Percentiles rank a stretch among this genome's conserved stretches.
phyloP scores from a whole-genome alignment of 1,140 invertebrate genomes.

The Ceratitis capitata region DNA sequence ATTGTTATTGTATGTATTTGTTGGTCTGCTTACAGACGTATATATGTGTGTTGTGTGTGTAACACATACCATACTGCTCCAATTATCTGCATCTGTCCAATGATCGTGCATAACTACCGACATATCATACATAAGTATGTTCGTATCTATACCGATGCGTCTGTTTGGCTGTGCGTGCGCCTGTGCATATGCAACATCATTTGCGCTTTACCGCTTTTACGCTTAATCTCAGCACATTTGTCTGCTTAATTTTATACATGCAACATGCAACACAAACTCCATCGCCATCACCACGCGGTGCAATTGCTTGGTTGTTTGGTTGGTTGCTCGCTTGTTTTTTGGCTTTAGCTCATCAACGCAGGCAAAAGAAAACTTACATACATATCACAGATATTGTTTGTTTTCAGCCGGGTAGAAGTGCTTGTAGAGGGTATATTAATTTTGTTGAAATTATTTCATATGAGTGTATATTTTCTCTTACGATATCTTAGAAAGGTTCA shows the following conservation, averaged over 20 bases:
- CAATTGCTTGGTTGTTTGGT: background rate
- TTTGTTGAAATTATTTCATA: too few species aligned
- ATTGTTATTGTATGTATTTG: background rate
- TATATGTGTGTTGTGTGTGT: background rate
- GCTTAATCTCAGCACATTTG: slow-evolving; percentile 35
- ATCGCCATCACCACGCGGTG: background rate
- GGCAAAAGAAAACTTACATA: background rate
- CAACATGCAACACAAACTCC: too few species aligned
- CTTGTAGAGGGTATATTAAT: too few species aligned
- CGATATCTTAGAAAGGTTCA: too few species aligned
- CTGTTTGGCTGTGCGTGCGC: background rate
- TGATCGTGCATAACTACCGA: background rate
- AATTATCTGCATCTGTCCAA: background rate
- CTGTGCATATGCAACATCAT: slow-evolving; percentile 26
- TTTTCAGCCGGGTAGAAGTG: too few species aligned
- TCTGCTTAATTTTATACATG: slow-evolving; percentile 28
- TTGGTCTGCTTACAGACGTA: fast-evolving
- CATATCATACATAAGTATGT: background rate
- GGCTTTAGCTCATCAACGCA: slow-evolving; percentile 20
- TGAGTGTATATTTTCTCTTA: too few species aligned
- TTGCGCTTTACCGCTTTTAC: slow-evolving; percentile 30
- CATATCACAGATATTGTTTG: too few species aligned
- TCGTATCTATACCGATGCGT: background rate
- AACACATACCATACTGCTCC: background rate
- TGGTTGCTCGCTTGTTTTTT: slow-evolving; percentile 13